Conservation (phyloP, 2,113 vertebrate genomes). For the Silurus asotus region DNA sequence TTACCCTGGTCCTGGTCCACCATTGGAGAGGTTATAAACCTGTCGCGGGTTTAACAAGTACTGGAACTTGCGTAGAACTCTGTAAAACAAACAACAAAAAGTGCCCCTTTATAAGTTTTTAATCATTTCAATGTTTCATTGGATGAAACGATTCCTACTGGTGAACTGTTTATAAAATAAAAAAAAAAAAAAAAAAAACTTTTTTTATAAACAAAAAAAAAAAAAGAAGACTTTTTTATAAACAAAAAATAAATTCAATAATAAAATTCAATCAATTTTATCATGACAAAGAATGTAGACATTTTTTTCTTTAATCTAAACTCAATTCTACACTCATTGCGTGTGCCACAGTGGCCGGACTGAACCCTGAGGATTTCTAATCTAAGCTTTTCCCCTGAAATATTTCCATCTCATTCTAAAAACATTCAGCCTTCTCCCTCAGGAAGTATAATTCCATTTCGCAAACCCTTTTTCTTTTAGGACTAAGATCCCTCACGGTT, state of each 20-base stretch:
- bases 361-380: background rate
- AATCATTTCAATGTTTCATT: too few species aligned
- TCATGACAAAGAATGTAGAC: background rate
- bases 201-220: too few species aligned
- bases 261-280: background rate
- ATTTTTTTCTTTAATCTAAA: background rate
- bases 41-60: slow-evolving; percentile 89
- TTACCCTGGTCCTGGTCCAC: slow-evolving; percentile 83
- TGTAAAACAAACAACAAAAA: slow-evolving; percentile 56
- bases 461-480: background rate
- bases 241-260: too few species aligned
- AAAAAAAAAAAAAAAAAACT: background rate
- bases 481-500: background rate
- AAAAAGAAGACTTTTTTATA: too few species aligned
- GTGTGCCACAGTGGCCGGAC: background rate
- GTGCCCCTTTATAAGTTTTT: too few species aligned
- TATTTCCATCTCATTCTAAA: background rate
- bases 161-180: background rate
- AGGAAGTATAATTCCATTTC: background rate
- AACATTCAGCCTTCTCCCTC: background rate
- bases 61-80: slow-evolving; percentile 88
- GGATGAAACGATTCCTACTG: background rate
- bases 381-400: background rate
- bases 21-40: slow-evolving; percentile 84
- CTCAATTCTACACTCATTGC: background rate